These are phyloP conservation scores for Agrochola lychnidis DNA, from an alignment of 2,888 invertebrate species.

Conservation along the genomic window DNA sequence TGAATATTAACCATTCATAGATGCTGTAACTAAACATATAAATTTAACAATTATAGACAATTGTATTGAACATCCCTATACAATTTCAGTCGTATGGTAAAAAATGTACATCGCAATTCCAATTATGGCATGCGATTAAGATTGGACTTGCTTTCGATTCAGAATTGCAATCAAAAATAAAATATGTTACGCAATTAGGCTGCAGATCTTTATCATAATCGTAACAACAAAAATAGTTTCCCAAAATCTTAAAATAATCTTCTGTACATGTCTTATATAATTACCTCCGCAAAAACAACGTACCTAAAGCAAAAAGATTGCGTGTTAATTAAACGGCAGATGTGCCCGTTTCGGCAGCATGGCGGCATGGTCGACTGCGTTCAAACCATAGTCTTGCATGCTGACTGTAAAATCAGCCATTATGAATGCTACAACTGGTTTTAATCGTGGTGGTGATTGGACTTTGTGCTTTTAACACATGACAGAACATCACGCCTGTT, in stretches of 20 bases:
- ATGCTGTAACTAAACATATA: too few relatives aligned
- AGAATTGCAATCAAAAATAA: too few relatives aligned
- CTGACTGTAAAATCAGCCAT: slow-evolving; percentile 11
- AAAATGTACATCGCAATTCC: too few relatives aligned
- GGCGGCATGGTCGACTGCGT: slow-evolving; percentile 37
- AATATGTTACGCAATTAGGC: too few relatives aligned
- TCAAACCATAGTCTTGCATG: slow-evolving; percentile 39
- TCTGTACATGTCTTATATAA: background rate
- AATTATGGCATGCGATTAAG: too few relatives aligned
- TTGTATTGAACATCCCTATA: too few relatives aligned
- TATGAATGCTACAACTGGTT: background rate
- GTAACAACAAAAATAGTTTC: background rate
- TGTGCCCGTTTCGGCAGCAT: slow-evolving; percentile 31
- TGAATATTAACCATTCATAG: too few relatives aligned
- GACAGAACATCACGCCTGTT: background rate
- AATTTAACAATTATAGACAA: too few relatives aligned
- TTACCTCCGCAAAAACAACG: background rate
- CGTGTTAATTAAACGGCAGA: slow-evolving; percentile 34
- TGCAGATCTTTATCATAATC: background rate
- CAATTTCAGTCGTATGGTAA: too few relatives aligned
- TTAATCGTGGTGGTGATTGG: background rate
- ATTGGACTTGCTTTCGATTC: too few relatives aligned
- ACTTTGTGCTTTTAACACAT: background rate
- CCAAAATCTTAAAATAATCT: background rate
- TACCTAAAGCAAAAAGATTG: slow-evolving; percentile 20